Base-by-base conservation (phyloP, 1,140 invertebrate genomes). In the Diabrotica undecimpunctata region DNA sequence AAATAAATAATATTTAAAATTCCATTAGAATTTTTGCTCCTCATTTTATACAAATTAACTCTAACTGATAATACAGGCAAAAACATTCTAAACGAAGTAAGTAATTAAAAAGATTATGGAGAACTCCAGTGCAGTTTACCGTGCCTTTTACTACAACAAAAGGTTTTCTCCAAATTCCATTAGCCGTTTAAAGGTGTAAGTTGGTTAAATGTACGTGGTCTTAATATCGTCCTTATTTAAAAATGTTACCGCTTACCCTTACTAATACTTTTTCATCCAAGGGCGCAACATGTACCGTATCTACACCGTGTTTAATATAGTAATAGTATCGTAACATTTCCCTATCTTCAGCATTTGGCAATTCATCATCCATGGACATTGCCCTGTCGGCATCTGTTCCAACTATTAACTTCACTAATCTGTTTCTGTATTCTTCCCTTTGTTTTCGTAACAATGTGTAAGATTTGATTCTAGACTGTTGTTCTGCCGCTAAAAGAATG, bases 281-380 rank as follows among this genome's bases (percentile, higher is more conserved):
- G 2, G 92, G 88, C 13, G 92, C 88, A 0, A 96, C 90, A 76
- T 94, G 88, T 61, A 88, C 86, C 46, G 93, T 93, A 75, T 95
- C 92, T 39, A 96, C 89, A 0, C 93, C 94, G 79, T 94, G 88
- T 73, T 89, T 88, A 59, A 96, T 87, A 72, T 95, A 97, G 79
- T 94, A 94, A 76, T 95, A 93, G 80, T 96, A 96, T 68, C 91
- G 83, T 70, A 93, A 77, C 68, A 91, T 78, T 73, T 91, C 86
- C 62, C 85, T 85, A 70, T 93, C 89, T 38, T 84, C 80, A 7
- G 83, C 81, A 12, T 82, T 82, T 38, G 87, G 84, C 71, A 85
- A 81, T 25, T 69, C 59, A 55, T 79, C 71, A 0, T 71, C 68
- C 25, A 4, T 25, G 35, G 75, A 77, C 64, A 80, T 79, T 7